Percentiles rank a stretch among this genome's conserved stretches.
Evolutionary conservation across 2,797 vertebrate species (phyloP).

Genomic region (Echiichthys vipera): DNA sequence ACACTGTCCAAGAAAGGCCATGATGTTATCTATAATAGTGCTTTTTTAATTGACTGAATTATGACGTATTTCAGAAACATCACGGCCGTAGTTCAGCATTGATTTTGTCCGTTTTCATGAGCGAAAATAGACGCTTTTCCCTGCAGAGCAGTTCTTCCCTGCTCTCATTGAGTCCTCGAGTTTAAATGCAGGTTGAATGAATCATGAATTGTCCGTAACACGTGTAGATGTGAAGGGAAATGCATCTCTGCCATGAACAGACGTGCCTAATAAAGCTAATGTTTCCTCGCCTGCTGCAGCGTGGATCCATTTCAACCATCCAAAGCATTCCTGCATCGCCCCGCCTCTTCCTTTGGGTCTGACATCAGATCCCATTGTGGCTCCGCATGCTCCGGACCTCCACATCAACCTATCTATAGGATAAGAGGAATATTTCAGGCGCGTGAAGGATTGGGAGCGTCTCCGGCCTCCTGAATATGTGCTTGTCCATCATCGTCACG

Average conservation of each 20-base stretch:
- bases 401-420: slow-evolving; percentile 51
- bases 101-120: no score
- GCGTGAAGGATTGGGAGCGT: slow-evolving; percentile 26
- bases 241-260: not conserved
- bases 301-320: slow-evolving; percentile 39
- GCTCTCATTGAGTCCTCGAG: no score
- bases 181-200: no score
- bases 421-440: slow-evolving; percentile 38
- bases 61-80: no score
- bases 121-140: no score
- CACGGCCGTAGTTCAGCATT: no score
- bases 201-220: no score
- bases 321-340: slow-evolving; percentile 26
- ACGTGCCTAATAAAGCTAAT: not conserved
- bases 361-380: slow-evolving; percentile 46
- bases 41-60: no score
- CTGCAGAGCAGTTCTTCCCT: no score
- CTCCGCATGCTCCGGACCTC: slow-evolving; percentile 14
- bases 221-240: not conserved
- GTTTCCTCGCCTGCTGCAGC: not conserved
- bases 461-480: slow-evolving; percentile 30
- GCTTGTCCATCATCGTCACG: slow-evolving; percentile 32
- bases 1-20: no score
- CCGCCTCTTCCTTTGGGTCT: slow-evolving; percentile 38
- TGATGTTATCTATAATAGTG: no score